Conservation (phyloP, 2,888 invertebrate species). For the Pharmacophagus antenor region DNA sequence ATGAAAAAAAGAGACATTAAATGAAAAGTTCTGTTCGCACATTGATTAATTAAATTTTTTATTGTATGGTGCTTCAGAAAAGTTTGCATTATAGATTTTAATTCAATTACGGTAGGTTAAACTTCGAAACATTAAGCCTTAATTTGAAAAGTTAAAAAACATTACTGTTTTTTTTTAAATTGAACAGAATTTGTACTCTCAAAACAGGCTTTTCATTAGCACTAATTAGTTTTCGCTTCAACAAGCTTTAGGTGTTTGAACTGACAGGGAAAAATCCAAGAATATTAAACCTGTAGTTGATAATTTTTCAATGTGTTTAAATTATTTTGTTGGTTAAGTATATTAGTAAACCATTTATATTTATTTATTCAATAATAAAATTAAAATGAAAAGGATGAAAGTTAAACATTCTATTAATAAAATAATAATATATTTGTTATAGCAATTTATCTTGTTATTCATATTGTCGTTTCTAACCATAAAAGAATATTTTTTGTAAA, state of each 20-base stretch:
- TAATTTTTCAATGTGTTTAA: conserved; percentile 6
- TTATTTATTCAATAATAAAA: no score
- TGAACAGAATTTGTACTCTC: conserved; percentile 16
- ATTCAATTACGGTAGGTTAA: background rate
- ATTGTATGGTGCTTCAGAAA: background rate
- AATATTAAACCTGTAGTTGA: conserved; percentile 5
- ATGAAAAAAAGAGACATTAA: no score
- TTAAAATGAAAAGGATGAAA: no score
- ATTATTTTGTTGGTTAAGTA: background rate
- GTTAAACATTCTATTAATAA: no score
- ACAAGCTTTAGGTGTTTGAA: conserved; percentile 18
- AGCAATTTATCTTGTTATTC: no score
- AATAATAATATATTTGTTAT: no score
- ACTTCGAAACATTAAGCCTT: background rate
- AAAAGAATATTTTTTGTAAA: no score
- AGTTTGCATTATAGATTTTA: background rate
- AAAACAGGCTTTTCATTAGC: conserved; percentile 21
- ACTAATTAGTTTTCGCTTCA: conserved; percentile 24
- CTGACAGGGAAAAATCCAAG: conserved; percentile 12
- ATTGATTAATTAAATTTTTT: background rate
- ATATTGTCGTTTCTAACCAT: no score
- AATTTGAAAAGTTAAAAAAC: background rate
- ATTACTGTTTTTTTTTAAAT: background rate
- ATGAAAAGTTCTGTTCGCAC: background rate
- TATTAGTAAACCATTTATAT: no score